phyloP scores from a whole-genome alignment of 2,113 vertebrate genomes.

The Theristicus caerulescens region DNA sequence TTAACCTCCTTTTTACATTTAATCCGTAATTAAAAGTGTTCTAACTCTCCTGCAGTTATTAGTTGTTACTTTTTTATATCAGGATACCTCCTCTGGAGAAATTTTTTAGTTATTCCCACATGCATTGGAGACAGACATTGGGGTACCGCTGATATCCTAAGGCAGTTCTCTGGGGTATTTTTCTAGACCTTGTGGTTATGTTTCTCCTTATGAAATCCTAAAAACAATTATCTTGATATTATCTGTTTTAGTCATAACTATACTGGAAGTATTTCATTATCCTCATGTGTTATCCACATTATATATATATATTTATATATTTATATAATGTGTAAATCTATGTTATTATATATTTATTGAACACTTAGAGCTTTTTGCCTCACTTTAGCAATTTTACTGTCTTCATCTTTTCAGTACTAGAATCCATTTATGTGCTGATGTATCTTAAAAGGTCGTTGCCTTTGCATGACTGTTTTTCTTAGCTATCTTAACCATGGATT shows the following conservation, averaged over 20 bases:
- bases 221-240: neutral
- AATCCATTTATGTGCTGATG: neutral
- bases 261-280: neutral
- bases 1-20: neutral
- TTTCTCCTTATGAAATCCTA: neutral
- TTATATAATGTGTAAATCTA: too few species aligned
- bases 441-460: neutral
- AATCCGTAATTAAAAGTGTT: neutral
- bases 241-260: neutral
- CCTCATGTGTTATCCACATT: neutral
- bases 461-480: neutral
- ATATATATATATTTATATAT: neutral
- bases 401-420: neutral
- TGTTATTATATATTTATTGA: neutral
- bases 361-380: neutral
- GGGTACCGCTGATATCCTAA: neutral
- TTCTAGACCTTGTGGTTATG: neutral
- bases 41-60: neutral
- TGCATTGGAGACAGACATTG: accelerated
- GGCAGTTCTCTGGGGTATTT: neutral
- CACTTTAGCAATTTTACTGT: neutral
- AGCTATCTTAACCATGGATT: neutral
- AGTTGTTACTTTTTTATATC: neutral
- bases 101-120: neutral
- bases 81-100: neutral